These are phyloP conservation scores for Emydocephalus ijimae DNA, from an alignment of 2,113 vertebrate species.

Conservation along the genomic window DNA sequence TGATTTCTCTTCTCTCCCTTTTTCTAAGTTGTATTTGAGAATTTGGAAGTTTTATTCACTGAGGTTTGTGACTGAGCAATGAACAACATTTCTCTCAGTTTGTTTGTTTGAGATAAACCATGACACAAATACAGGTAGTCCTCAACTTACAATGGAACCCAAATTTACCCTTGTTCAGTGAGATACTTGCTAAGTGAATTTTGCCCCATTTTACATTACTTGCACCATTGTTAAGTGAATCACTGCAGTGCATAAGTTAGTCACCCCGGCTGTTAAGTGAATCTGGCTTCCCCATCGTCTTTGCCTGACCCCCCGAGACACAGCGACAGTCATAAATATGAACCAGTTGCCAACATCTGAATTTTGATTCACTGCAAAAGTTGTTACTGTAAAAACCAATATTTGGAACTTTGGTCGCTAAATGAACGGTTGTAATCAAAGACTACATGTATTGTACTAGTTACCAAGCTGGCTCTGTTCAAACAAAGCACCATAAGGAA, in stretches of 20 bases:
- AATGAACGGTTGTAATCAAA: neutral
- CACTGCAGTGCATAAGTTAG: neutral
- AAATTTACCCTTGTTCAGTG: neutral
- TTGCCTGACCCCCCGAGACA: too few species aligned
- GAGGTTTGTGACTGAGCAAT: neutral
- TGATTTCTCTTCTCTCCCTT: too few species aligned
- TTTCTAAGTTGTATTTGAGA: neutral
- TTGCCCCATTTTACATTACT: neutral
- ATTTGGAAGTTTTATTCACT: neutral
- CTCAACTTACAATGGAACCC: neutral
- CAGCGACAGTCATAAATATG: neutral
- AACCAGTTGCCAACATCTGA: neutral
- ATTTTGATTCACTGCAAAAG: neutral
- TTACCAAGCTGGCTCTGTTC: neutral
- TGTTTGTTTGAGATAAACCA: neutral
- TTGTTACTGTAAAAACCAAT: neutral
- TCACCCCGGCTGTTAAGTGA: too few species aligned
- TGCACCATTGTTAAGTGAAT: neutral
- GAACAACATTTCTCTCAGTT: neutral
- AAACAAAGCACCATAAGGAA: neutral
- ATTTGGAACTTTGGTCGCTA: neutral
- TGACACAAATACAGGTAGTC: neutral
- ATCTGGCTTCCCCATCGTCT: too few species aligned
- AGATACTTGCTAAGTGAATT: neutral
- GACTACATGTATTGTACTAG: neutral